Base-by-base conservation (phyloP, 2,888 invertebrate genomes). In the Rhagonycha fulva region DNA sequence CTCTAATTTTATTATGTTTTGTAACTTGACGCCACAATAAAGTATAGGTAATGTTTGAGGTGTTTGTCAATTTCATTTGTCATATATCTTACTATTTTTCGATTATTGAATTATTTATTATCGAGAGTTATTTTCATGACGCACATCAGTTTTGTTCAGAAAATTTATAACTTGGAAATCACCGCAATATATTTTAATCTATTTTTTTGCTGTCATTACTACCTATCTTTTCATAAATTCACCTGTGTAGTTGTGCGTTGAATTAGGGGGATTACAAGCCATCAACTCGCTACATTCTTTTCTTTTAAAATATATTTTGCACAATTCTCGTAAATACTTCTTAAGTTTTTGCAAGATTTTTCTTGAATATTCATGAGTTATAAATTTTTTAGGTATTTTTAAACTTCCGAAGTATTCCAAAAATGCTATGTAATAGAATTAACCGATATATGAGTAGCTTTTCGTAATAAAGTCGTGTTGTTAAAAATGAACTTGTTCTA, bases 41-140 rank as follows among this genome's bases (percentile, higher is more conserved):
- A 62, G 19, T 66, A 66, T 66, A 26, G 26, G n/a, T 66, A 66
- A 66, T 24, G n/a, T 66, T 66, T 26, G 63, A 66, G 63, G 23
- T 26, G 63, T 66, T 66, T 66, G 63, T 66, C 63, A 66, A 26
- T 66, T 66, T 66, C 63, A 24, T 66, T 66, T 66, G 63, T 66
- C 63, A 66, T 24, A 66, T 66, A 66, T 26, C 63, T 66, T 66
- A 26, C 63, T n/a, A 26, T 66, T 66, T 63, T 24, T 26, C 26
- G 24, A 24, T 66, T 24, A 66, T 66, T 66, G 63, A 66, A 66
- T 66, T 66, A 66, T 66, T 24, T 26, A 19, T 26, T 26, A 66
- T 63, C 63, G 12, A 24, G 24, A 66, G 9, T n/a, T 47, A 47
- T 47, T 47, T 47, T 47, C n/a, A 7, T 47, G 47, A 47, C 47